phyloP scores from a whole-genome alignment of 37 sponge, comb jelly and placozoan species.

The Hexactinellida sp. region DNA sequence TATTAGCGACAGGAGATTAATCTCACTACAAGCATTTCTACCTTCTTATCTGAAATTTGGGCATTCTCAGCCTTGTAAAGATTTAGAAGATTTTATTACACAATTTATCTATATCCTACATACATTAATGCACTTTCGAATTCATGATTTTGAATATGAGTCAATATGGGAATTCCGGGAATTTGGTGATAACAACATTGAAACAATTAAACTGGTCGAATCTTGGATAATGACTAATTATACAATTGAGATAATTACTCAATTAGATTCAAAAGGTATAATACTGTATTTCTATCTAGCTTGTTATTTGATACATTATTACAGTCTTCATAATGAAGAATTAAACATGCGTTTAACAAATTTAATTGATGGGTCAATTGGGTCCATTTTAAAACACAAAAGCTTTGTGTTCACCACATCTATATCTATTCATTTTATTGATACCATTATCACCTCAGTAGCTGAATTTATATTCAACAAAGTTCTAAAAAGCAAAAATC shows the following conservation, averaged over 20 bases:
- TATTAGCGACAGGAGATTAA: neutral
- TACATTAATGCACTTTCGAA: no score
- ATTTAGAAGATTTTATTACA: neutral
- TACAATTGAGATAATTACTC: neutral
- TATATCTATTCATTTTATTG: neutral
- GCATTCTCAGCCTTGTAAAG: neutral
- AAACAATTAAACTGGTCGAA: neutral
- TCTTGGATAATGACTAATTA: neutral
- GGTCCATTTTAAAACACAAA: neutral
- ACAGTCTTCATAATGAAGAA: neutral
- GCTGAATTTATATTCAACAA: neutral
- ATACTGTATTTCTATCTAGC: neutral
- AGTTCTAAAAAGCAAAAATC: neutral
- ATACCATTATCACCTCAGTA: neutral
- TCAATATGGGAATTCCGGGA: no score
- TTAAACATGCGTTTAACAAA: neutral
- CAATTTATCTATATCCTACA: neutral
- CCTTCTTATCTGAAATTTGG: neutral
- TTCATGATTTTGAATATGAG: no score
- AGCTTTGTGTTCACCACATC: neutral
- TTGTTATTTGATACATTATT: neutral
- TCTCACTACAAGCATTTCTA: neutral
- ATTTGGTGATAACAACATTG: no score
- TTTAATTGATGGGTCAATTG: neutral
- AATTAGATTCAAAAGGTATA: neutral